Percentiles rank a stretch among this genome's conserved stretches.
phyloP scores from a whole-genome alignment of 2,113 vertebrate species.

The Bambusicola thoracicus region DNA sequence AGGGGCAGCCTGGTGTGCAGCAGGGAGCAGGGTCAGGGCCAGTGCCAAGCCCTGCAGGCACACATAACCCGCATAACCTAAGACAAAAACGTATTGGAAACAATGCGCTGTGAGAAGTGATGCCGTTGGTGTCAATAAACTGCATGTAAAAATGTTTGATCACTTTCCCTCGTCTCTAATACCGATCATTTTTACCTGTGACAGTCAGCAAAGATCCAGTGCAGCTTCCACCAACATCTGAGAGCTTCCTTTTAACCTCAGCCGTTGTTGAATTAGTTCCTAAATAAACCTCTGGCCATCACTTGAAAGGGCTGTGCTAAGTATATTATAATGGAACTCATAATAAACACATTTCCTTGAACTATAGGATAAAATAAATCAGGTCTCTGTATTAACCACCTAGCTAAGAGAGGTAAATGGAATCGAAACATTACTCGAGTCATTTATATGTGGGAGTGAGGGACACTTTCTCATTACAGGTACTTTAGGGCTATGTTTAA shows the following conservation, averaged over 20 bases:
- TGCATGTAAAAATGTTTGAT: neutral
- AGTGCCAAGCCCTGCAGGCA: rapidly evolving
- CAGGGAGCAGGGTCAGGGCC: neutral
- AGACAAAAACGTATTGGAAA: neutral
- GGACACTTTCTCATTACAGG: constrained; percentile 13
- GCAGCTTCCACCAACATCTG: neutral
- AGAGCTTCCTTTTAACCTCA: constrained; percentile 8
- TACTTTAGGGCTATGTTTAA: constrained; percentile 54
- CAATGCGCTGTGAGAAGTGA: neutral
- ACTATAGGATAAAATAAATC: neutral
- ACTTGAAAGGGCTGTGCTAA: constrained; percentile 12
- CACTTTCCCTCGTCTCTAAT: neutral
- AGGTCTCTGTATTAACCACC: neutral
- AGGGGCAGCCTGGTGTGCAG: neutral
- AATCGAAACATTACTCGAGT: constrained; percentile 3
- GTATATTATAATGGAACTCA: neutral
- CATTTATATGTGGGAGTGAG: neutral
- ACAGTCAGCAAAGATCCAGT: neutral
- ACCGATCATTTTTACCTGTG: neutral
- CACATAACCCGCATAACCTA: neutral
- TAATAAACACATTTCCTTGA: constrained; percentile 56
- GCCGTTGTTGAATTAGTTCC: constrained; percentile 17
- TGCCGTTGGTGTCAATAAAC: neutral
- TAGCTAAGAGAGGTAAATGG: neutral
- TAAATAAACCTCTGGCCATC: constrained; percentile 30